These are phyloP conservation scores for Micronisus gabar DNA, from an alignment of 2,113 vertebrate species.

Conservation along the genomic window DNA sequence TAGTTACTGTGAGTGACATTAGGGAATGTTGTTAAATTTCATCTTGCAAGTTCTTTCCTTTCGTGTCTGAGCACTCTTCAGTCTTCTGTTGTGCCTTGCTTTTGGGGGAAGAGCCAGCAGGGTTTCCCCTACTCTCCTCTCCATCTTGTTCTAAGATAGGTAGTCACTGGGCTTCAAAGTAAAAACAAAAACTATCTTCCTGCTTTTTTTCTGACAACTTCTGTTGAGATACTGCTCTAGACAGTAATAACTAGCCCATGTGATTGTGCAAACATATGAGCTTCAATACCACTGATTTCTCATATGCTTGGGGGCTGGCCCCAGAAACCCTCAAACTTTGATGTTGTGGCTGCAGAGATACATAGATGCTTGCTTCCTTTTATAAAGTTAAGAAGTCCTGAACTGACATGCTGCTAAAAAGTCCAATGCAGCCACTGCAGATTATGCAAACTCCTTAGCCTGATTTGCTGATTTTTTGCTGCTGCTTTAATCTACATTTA, in stretches of 20 bases:
- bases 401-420: background rate
- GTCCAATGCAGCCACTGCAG: background rate
- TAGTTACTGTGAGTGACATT: background rate
- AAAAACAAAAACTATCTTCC: background rate
- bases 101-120: background rate
- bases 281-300: background rate
- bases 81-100: background rate
- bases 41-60: background rate
- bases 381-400: background rate
- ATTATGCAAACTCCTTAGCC: background rate
- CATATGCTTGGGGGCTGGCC: fast-evolving
- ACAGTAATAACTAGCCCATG: fast-evolving
- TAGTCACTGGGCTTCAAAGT: background rate
- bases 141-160: background rate
- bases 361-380: background rate
- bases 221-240: background rate
- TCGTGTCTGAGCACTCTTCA: background rate
- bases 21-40: background rate
- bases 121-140: background rate
- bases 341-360: background rate
- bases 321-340: background rate
- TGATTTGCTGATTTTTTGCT: background rate
- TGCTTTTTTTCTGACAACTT: background rate
- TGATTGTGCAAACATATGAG: background rate
- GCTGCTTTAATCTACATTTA: background rate